phyloP scores from a whole-genome alignment of 1,140 invertebrate genomes.

The Glossosoma conforme region DNA sequence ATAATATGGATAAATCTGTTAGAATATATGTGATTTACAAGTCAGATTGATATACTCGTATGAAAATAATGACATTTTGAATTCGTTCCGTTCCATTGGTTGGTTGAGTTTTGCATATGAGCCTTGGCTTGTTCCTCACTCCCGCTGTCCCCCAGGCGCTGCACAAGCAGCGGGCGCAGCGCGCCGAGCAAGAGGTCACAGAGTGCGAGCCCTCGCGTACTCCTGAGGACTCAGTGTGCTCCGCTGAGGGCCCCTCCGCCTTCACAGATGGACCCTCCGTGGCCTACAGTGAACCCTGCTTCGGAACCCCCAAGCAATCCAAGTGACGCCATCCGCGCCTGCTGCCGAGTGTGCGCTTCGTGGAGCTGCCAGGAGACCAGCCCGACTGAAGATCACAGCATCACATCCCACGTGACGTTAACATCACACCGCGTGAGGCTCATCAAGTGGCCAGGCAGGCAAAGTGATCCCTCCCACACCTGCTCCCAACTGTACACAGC shows the following conservation, averaged over 20 bases:
- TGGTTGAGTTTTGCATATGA: no score
- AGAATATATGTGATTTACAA: no score
- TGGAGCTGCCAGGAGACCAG: background rate
- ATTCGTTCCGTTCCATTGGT: no score
- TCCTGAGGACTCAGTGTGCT: conserved; percentile 69
- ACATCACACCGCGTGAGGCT: no score
- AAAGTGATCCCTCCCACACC: no score
- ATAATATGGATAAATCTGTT: no score
- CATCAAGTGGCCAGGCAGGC: no score
- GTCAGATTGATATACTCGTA: no score
- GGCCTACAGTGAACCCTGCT: conserved; percentile 30
- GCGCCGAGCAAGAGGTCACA: conserved; percentile 52
- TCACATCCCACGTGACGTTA: no score
- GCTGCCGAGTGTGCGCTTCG: conserved; percentile 24
- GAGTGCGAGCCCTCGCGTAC: conserved; percentile 65
- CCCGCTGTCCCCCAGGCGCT: conserved; percentile 55
- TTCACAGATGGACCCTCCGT: conserved; percentile 40
- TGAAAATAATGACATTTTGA: no score
- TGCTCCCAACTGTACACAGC: no score
- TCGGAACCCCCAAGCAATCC: conserved; percentile 29
- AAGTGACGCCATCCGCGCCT: conserved; percentile 29
- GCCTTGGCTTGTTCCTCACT: no score
- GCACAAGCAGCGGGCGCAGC: conserved; percentile 55
- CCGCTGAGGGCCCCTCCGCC: conserved; percentile 62
- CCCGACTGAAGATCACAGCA: background rate